A percentile compares a stretch with the other conserved stretches of the same genome.
These are phyloP conservation scores for Mythimna loreyi DNA, from an alignment of 2,888 invertebrate species.

Conservation along the genomic window DNA sequence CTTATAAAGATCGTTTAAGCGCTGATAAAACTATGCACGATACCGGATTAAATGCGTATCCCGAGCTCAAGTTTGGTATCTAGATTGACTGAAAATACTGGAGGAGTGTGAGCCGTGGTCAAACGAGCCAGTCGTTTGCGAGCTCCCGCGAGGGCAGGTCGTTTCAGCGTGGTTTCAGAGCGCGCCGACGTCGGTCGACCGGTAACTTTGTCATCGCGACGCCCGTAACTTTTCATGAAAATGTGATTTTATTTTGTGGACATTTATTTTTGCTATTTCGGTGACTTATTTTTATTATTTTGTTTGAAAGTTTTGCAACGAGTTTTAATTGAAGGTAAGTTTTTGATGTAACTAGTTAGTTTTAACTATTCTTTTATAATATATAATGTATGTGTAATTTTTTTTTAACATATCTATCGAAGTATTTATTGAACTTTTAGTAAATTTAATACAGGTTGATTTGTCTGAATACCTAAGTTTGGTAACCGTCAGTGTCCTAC, in stretches of 20 bases:
- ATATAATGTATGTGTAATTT: too few relatives aligned
- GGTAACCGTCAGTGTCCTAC: not conserved
- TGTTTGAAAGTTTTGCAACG: conserved; percentile 25
- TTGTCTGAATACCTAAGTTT: not conserved
- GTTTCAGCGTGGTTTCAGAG: conserved; percentile 62
- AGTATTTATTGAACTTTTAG: not conserved
- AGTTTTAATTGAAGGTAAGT: conserved; percentile 45
- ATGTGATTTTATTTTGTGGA: conserved; percentile 64
- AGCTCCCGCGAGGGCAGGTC: conserved; percentile 61
- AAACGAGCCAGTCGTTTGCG: conserved; percentile 66
- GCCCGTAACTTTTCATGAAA: conserved; percentile 56
- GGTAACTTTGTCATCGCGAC: conserved; percentile 67
- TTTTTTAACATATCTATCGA: too few relatives aligned
- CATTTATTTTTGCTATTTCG: conserved; percentile 44
- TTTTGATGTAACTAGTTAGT: not conserved
- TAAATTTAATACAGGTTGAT: not conserved
- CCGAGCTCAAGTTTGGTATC: conserved; percentile 41
- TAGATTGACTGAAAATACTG: conserved; percentile 56
- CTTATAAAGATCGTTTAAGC: conserved; percentile 18
- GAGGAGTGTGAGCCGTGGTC: conserved; percentile 26
- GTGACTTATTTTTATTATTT: conserved; percentile 40
- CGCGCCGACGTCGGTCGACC: conserved; percentile 46
- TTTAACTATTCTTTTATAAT: too few relatives aligned
- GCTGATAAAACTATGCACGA: conserved; percentile 45
- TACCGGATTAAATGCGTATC: conserved; percentile 36